Base-by-base conservation (phyloP, 2,113 vertebrate genomes). In the Gymnarchus niloticus region DNA sequence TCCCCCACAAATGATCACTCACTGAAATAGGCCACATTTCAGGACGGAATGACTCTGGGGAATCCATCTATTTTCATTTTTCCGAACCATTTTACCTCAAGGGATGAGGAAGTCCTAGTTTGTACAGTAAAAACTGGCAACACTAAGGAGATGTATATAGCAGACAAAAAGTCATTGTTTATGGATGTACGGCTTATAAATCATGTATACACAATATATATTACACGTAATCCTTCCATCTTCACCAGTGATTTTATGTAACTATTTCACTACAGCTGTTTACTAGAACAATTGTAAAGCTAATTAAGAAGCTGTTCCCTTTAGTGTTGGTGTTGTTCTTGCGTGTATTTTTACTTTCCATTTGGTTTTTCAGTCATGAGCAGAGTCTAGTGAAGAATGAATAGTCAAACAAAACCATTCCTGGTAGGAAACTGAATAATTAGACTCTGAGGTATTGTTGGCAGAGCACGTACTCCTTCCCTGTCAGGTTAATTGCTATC, bases 41-140 rank as follows among this genome's bases (percentile, higher is more conserved):
- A 85, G 84, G 84, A 85, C 84, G 57, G 46, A 85, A 10, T 59
- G 28, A 33, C 84, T 85, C 73, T 48, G 37, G 84, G 54, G 84
- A 80, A 80, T 21, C 17, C 23, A 46, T 49, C 65, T 85, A 85
- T 80, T 85, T 85, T 54, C 14, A n/a, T 82, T 48, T n/a, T 82
- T 56, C 73, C 80, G 73, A 80, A 57, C 76, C 52, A 76, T 25
- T 41, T 78, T 52, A 85, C 76, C 84, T 57, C 69, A 73, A 57
- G 73, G 49, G 52, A 85, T 25, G 41, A 77, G 52, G 21, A 59
- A 85, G 84, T 48, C 49, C 84, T 59, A 83, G 37, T 83, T 83
- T 57, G 82, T 21, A 37, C 37, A 56, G 54, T 56, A 28, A 59
- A 46, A 83, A 23, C 44, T 59, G 8, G 54, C n/a, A 83, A 57